These are phyloP conservation scores for Platysteira castanea DNA, from an alignment of 2,113 vertebrate species.

Conservation along the genomic window DNA sequence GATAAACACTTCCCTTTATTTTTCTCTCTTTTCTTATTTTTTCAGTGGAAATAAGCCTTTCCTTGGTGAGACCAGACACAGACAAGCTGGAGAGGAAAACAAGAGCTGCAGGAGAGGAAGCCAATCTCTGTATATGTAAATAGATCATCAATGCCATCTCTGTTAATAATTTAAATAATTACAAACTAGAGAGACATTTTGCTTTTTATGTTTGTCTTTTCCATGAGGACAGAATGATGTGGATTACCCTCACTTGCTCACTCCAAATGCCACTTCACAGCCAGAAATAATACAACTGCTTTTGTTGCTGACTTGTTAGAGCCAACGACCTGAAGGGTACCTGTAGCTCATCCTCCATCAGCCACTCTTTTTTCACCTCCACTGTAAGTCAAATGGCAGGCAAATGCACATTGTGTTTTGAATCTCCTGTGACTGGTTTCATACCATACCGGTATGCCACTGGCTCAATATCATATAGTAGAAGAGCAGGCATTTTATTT, in stretches of 20 bases:
- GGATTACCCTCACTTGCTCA: neutral
- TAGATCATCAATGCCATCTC: neutral
- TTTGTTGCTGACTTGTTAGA: neutral
- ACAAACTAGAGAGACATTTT: neutral
- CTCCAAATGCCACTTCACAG: neutral
- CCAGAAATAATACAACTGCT: neutral
- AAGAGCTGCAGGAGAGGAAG: neutral
- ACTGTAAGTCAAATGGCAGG: neutral
- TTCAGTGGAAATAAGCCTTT: neutral
- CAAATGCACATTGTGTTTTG: neutral
- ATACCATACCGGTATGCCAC: neutral
- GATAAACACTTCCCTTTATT: neutral
- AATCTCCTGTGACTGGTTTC: neutral
- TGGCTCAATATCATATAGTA: neutral
- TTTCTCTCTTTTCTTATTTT: neutral
- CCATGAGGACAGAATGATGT: neutral
- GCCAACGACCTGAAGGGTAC: neutral
- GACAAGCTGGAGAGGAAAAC: neutral
- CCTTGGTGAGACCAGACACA: neutral
- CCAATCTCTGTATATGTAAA: neutral
- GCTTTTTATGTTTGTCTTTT: neutral
- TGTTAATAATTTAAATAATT: neutral
- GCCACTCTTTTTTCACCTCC: neutral
- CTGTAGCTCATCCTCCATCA: neutral
- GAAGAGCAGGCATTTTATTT: neutral